phyloP scores from a whole-genome alignment of 64 coral and sea anemone species.

The Dendrophyllia cribrosa region DNA sequence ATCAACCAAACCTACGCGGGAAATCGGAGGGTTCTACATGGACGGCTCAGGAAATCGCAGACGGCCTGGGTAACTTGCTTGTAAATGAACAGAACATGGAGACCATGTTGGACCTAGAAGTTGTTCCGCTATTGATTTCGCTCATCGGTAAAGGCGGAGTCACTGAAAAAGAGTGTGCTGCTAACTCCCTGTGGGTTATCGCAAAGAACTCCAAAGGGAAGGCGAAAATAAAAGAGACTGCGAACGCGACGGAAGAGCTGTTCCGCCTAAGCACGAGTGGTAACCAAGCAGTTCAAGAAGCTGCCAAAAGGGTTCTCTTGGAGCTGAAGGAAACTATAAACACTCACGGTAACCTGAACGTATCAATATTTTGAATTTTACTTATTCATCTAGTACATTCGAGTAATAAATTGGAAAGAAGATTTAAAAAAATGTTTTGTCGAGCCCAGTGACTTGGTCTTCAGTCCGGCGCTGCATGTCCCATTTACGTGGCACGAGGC shows the following conservation, averaged over 20 bases:
- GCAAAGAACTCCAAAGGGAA: constrained; percentile 62
- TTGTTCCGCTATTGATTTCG: constrained; percentile 37
- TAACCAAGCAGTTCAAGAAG: constrained; percentile 19
- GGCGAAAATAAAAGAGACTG: constrained; percentile 22
- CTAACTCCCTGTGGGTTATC: constrained; percentile 76
- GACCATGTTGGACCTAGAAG: constrained; percentile 48
- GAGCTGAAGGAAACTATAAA: neutral
- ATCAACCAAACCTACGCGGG: constrained; percentile 23
- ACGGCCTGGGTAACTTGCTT: constrained; percentile 12
- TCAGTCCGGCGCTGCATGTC: too few species aligned
- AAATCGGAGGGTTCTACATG: constrained; percentile 11
- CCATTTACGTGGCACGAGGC: too few species aligned
- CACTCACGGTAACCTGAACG: neutral
- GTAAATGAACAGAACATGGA: constrained; percentile 43
- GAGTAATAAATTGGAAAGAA: too few species aligned
- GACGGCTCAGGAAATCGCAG: constrained; percentile 51
- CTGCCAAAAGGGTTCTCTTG: constrained; percentile 44
- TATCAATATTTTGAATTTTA: too few species aligned
- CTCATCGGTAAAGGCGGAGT: constrained; percentile 54
- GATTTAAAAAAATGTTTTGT: too few species aligned
- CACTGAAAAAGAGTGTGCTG: constrained; percentile 74
- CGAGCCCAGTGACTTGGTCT: too few species aligned
- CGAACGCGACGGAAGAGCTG: constrained; percentile 8
- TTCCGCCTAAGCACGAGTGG: neutral
- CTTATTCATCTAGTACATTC: too few species aligned